Base-by-base conservation (phyloP, 2,888 invertebrate genomes). In the Phyto melanocephala region DNA sequence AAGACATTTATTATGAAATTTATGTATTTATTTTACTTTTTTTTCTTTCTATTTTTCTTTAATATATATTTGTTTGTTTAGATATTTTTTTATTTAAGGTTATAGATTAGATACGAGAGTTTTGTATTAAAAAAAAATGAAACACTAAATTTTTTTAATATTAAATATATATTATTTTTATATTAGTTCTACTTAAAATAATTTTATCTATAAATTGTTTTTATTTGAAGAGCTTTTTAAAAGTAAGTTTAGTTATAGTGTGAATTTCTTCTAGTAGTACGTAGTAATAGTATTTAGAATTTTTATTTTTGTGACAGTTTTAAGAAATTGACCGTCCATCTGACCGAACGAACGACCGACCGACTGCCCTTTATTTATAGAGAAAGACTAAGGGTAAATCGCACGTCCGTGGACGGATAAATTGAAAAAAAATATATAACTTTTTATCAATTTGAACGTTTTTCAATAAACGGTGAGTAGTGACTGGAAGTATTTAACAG, bases 401-500 rank as follows among this genome's bases (percentile, higher is more conserved):
- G 52, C 4, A 62, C 42, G 75, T 63, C 75, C 56, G 68, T 71
- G 63, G 76, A 80, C 65, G 71, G 70, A 71, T 62, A 70, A 71
- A 68, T 63, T 80, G 33, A 35, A 71, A 63, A 47, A 45, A 37
- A 10, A 13, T 65, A 60, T n/a, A 75, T 63, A 37, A n/a, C n/a
- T 62, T 45, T 54, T 63, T 40, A 68, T 37, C 77, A 74, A 81
- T 74, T 71, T 77, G 74, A 79, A 90, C 90, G 88, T 89, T 89
- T 88, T 89, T 87, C 88, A 88, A 88, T 89, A 87, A 87, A 89
- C 88, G 88, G 88, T 89, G 88, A 88, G 88, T 87, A 86, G 88
- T 88, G 88, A 90, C 89, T 90, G 89, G 88, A 88, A 87, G 77
- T 71, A 72, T 65, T 84, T 82, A 76, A 70, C 81, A 74, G 81